phyloP scores from a whole-genome alignment of 2,888 invertebrate genomes.

The Monoplex corrugatus region DNA sequence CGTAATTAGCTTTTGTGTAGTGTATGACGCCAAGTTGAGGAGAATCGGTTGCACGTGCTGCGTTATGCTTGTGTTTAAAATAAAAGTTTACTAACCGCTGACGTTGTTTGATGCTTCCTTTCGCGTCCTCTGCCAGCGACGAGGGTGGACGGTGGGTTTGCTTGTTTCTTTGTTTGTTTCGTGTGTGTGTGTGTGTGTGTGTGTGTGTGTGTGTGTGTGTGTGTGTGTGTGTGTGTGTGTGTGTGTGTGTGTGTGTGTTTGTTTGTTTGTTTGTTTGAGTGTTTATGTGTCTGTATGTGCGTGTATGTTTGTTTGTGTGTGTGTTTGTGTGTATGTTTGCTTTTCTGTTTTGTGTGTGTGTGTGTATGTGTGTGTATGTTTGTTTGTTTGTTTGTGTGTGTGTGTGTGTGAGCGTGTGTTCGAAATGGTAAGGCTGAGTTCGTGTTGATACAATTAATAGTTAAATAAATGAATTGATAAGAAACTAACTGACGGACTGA shows the following conservation, averaged over 20 bases:
- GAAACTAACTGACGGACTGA: too few species aligned
- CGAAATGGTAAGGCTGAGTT: too few species aligned
- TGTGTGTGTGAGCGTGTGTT: too few species aligned
- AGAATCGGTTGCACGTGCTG: slow-evolving; percentile 29
- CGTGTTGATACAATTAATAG: too few species aligned
- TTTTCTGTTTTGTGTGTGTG: neutral
- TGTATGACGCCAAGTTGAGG: slow-evolving; percentile 30
- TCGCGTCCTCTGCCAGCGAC: neutral
- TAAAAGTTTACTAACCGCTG: neutral
- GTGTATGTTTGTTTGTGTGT: neutral
- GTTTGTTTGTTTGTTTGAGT: neutral
- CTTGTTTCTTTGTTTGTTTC: neutral
- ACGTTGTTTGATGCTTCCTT: neutral
- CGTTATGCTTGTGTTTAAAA: slow-evolving; percentile 29
- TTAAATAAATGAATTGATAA: too few species aligned
- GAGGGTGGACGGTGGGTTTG: neutral
- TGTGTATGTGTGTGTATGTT: too few species aligned
- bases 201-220: too few species aligned
- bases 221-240: neutral
- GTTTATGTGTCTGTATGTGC: neutral
- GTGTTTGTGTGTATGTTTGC: neutral
- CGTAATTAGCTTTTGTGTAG: slow-evolving; percentile 35
- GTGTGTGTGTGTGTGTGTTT: neutral
- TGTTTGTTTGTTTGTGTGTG: too few species aligned
- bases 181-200: too few species aligned